Evolutionary conservation across 2,888 invertebrate species (phyloP).

Genomic region (Nephrotoma appendiculata): DNA sequence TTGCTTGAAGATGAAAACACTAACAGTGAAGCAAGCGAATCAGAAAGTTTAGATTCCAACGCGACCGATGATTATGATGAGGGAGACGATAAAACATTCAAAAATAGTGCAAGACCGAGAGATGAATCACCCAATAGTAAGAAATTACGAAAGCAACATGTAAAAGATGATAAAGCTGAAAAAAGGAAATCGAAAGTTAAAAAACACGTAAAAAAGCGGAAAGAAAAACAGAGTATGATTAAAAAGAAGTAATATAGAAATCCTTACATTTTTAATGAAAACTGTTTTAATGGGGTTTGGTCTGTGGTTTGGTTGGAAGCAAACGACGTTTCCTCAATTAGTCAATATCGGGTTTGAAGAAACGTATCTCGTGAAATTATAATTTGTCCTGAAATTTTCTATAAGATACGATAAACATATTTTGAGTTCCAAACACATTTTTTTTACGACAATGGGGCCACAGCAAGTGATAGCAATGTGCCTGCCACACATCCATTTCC

Average conservation of each 20-base stretch:
- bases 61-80: conserved; percentile 10
- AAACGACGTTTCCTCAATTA: no score
- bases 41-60: conserved; percentile 8
- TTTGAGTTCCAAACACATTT: no score
- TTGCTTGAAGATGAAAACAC: conserved; percentile 31
- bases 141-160: conserved; percentile 70
- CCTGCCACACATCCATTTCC: no score
- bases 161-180: conserved; percentile 80
- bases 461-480: no score
- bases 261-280: no score
- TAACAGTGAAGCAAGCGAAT: conserved; percentile 11
- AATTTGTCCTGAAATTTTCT: no score
- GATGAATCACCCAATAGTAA: conserved; percentile 71
- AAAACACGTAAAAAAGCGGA: conserved; percentile 85
- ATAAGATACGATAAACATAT: no score
- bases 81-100: conserved; percentile 37
- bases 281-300: no score
- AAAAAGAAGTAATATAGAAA: conserved; percentile 25
- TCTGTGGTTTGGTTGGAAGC: no score
- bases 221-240: conserved; percentile 43
- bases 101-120: conserved; percentile 50
- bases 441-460: no score
- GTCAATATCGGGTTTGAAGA: background rate
- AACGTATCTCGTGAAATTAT: no score
- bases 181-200: conserved; percentile 79